Conservation (phyloP, 1,140 invertebrate species). For the Drosophila sproati region DNA sequence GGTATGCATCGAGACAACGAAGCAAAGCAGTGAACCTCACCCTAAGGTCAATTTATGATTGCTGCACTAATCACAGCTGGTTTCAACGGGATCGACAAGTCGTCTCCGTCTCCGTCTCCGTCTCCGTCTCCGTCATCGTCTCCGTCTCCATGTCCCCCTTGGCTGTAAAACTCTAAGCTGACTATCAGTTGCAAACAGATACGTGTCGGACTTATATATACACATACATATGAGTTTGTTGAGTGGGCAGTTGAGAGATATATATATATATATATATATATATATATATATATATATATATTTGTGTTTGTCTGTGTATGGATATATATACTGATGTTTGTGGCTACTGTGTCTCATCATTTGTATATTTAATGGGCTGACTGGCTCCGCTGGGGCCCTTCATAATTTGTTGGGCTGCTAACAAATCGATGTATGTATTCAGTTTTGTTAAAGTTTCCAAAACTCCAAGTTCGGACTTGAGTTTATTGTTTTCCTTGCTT, state of each 20-base stretch:
- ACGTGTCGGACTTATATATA: neutral
- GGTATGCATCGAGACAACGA: slow-evolving; percentile 5
- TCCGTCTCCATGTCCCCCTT: neutral
- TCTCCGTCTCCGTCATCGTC: neutral
- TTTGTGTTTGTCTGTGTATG: no score
- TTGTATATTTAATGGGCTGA: neutral
- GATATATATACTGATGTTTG: neutral
- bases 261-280: neutral
- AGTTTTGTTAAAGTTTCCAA: slow-evolving; percentile 37
- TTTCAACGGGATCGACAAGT: slow-evolving; percentile 48
- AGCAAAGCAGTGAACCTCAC: slow-evolving; percentile 36
- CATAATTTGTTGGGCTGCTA: slow-evolving; percentile 8
- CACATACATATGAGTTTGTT: slow-evolving; percentile 10
- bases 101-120: slow-evolving; percentile 30
- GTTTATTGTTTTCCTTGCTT: slow-evolving; percentile 39
- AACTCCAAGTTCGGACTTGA: slow-evolving; percentile 31
- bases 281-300: neutral
- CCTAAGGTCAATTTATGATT: slow-evolving; percentile 71
- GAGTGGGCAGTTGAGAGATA: slow-evolving; percentile 7
- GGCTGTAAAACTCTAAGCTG: slow-evolving; percentile 4
- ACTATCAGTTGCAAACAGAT: slow-evolving; percentile 15
- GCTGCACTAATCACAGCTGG: slow-evolving; percentile 70
- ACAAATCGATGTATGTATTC: slow-evolving; percentile 23
- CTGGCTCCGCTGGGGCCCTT: neutral
- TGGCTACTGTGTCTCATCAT: slow-evolving; percentile 11